These are phyloP conservation scores for Chiridota heheva DNA, from an alignment of 35 echinoderm and acorn worm species.

Conservation along the genomic window DNA sequence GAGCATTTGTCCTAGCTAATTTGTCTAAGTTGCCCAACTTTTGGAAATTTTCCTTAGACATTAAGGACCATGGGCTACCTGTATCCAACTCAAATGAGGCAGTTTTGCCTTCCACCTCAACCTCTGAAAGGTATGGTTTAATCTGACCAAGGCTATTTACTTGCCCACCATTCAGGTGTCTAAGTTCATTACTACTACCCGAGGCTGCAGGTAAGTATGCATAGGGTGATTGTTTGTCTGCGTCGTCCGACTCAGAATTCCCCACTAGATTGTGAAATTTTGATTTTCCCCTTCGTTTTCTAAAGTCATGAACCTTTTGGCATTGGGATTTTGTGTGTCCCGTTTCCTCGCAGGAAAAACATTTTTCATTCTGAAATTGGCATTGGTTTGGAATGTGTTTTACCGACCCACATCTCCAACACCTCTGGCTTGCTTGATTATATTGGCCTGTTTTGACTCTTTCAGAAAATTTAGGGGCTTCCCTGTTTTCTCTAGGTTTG, in stretches of 20 bases:
- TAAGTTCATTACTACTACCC: no score
- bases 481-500: background rate
- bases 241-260: background rate
- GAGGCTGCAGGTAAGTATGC: no score
- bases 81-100: background rate
- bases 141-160: background rate
- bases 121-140: background rate
- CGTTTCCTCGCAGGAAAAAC: conserved; percentile 12
- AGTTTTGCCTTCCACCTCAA: background rate
- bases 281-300: no score
- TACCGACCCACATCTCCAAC: conserved; percentile 26
- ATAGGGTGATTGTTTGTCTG: no score
- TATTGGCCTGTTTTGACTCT: background rate
- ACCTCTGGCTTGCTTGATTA: background rate
- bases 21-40: background rate
- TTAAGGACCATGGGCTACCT: background rate
- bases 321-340: conserved; percentile 22
- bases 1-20: background rate
- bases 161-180: conserved; percentile 1
- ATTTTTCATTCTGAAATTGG: background rate
- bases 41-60: background rate
- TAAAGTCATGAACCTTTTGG: background rate
- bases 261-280: no score
- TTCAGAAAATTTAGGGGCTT: background rate
- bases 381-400: background rate